phyloP scores from a whole-genome alignment of 2,797 vertebrate species.

The Ctenopoma kingsleyae region DNA sequence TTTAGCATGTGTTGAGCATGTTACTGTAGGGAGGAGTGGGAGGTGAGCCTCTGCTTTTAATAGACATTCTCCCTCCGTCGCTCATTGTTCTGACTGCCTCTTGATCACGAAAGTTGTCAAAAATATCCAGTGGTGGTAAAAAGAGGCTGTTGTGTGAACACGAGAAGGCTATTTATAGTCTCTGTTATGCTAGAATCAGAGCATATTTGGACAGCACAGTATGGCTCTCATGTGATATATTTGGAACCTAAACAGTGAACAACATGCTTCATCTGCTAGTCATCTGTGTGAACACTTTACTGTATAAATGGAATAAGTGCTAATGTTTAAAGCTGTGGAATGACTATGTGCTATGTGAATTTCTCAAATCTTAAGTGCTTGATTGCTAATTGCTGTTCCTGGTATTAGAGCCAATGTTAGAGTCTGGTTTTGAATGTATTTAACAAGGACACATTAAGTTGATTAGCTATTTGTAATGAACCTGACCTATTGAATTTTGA shows the following conservation, averaged over 20 bases:
- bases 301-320: neutral
- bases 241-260: slow-evolving; percentile 17
- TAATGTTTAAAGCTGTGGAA: slow-evolving; percentile 23
- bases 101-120: slow-evolving; percentile 78
- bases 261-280: slow-evolving; percentile 18
- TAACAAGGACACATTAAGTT: slow-evolving; percentile 5
- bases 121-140: slow-evolving; percentile 81
- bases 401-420: slow-evolving; percentile 18
- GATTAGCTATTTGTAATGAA: slow-evolving; percentile 7
- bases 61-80: slow-evolving; percentile 74
- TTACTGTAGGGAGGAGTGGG: slow-evolving; percentile 77
- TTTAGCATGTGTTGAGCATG: slow-evolving; percentile 46
- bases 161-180: slow-evolving; percentile 72
- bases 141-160: slow-evolving; percentile 74
- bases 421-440: slow-evolving; percentile 10
- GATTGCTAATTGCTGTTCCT: slow-evolving; percentile 22
- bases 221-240: slow-evolving; percentile 26
- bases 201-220: slow-evolving; percentile 38
- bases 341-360: neutral
- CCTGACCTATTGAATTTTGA: slow-evolving; percentile 8
- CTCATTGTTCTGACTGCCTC: slow-evolving; percentile 76
- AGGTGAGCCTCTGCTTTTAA: slow-evolving; percentile 78
- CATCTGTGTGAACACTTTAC: slow-evolving; percentile 12
- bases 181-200: slow-evolving; percentile 39
- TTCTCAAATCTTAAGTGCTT: slow-evolving; percentile 4